These are phyloP conservation scores for Deroplatys truncata DNA, from an alignment of 2,888 invertebrate species.

Conservation along the genomic window DNA sequence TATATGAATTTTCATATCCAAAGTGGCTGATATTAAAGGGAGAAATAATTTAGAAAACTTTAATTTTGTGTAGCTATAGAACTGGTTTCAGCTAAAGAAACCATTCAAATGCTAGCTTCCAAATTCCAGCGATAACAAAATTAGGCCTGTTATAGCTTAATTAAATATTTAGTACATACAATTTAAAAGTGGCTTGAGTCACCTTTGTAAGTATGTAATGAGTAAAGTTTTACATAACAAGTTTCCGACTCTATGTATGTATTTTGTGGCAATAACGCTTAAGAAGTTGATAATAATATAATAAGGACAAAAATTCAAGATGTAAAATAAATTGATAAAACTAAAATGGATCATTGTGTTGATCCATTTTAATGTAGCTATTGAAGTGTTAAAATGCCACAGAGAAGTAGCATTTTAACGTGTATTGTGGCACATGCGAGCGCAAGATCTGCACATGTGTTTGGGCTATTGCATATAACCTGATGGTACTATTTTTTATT, in stretches of 20 bases:
- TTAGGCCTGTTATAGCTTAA: not conserved
- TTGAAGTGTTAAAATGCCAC: not conserved
- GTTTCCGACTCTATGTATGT: constrained; percentile 31
- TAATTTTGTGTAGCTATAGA: not conserved
- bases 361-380: not conserved
- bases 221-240: constrained; percentile 28
- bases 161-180: constrained; percentile 18
- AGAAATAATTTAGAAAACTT: constrained; percentile 1
- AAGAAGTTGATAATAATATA: not conserved
- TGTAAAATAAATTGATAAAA: not conserved
- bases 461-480: not conserved
- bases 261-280: not conserved
- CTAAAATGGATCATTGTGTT: not conserved
- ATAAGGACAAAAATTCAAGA: not conserved
- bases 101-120: not conserved
- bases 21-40: not conserved
- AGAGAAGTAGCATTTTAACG: not conserved
- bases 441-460: not conserved
- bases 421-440: not conserved
- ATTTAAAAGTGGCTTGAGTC: not conserved
- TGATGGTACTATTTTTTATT: not conserved
- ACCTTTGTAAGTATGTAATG: constrained; percentile 12
- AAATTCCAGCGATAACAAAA: not conserved
- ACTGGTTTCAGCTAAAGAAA: not conserved
- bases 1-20: not conserved